Evolutionary conservation across 2,113 vertebrate species (phyloP), one percentile per base, ranked within the genome.

Genomic region (Calypte anna): DNA sequence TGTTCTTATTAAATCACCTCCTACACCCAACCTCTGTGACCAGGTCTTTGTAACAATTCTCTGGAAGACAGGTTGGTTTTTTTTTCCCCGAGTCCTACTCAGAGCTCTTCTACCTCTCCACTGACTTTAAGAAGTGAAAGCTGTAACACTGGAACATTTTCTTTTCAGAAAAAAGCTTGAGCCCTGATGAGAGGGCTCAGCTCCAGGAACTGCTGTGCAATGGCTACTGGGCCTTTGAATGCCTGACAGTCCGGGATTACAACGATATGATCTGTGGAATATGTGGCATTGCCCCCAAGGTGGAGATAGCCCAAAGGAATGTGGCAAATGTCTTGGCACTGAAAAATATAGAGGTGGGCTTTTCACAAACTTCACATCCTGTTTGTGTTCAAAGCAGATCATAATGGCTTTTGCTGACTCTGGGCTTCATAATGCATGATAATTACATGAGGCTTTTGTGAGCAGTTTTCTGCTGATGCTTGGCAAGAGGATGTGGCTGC

Each of bases 181-280:
- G 92, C 86, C 72, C 97, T 3, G 98, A 98, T 43, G 98, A 99
- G 91, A 91, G 97, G 31, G 95, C 89, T 86, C 98, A 98, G 87
- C 97, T 99, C 31, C 98, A 98, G 80, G 99, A 99, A n/a, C 97
- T 99, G 87, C 97, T 99, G 76, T 98, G 98, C 96, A 98, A 97
- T 62, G 99, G 99, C 72, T 99, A 99, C 88, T 99, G 99, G 99
- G 99, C 99, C 67, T 99, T 99, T 23, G 99, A 99, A 89, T 99
- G 99, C 84, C 98, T 99, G 58, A 99, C 99, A 3, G 95, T 99
- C 48, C 98, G 99, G 12, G 99, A 99, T 97, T 99, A 99, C 96
- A 99, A 99, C 18, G 99, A 99, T 88, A 99, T 99, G 99, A 99
- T 99, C 96, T 99, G 99, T 86, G 99, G 99, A 30, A 97, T 99